phyloP scores from a whole-genome alignment of 1,140 invertebrate genomes.

The Galleria mellonella region DNA sequence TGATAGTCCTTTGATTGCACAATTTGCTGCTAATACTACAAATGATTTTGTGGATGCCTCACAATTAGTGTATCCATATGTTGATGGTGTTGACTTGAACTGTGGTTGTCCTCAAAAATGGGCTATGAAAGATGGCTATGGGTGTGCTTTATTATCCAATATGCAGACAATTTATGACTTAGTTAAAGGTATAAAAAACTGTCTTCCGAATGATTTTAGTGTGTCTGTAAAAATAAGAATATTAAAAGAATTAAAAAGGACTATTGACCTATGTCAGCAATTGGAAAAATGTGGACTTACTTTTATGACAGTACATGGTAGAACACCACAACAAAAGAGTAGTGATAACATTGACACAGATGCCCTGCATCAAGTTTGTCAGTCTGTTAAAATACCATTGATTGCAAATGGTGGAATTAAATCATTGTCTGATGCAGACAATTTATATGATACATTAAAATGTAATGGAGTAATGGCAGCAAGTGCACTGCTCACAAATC shows the following conservation, averaged over 20 bases:
- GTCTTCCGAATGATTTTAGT: constrained; percentile 84
- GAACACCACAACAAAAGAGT: constrained; percentile 87
- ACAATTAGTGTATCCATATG: constrained; percentile 88
- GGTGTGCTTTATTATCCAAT: constrained; percentile 87
- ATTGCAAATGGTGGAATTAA: constrained; percentile 95
- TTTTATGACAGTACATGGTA: constrained; percentile 93
- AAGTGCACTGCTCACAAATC: constrained; percentile 92
- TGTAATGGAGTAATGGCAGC: constrained; percentile 93
- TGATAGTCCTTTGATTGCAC: constrained; percentile 92
- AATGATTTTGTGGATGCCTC: constrained; percentile 90
- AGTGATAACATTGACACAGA: constrained; percentile 85
- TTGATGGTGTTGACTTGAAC: constrained; percentile 95
- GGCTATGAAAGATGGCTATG: constrained; percentile 94
- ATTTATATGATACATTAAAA: constrained; percentile 79
- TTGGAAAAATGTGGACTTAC: constrained; percentile 90
- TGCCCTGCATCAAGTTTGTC: constrained; percentile 83
- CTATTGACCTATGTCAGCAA: constrained; percentile 79
- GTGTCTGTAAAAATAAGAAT: constrained; percentile 96
- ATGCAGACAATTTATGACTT: constrained; percentile 91
- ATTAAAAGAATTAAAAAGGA: constrained; percentile 65
- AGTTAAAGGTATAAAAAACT: constrained; percentile 83
- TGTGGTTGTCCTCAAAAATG: constrained; percentile 98
- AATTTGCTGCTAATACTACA: constrained; percentile 93
- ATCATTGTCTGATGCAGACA: constrained; percentile 80
- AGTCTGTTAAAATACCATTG: constrained; percentile 85